These are phyloP conservation scores for Illadopsis cleaveri DNA, from an alignment of 2,113 vertebrate genomes.

Conservation along the genomic window DNA sequence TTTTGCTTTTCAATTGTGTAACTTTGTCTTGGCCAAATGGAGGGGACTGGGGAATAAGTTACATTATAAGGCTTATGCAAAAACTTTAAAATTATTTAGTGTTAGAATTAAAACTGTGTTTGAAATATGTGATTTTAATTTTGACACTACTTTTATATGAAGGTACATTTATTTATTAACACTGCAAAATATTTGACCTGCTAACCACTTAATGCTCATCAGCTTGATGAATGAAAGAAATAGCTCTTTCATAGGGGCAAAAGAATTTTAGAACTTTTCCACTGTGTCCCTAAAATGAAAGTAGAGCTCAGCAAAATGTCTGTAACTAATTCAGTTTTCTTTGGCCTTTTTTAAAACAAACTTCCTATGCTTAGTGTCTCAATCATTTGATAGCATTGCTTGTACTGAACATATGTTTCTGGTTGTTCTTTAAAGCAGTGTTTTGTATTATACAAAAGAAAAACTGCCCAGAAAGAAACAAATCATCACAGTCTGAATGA, in stretches of 20 bases:
- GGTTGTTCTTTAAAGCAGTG: background rate
- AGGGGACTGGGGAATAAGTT: background rate
- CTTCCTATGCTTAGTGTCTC: background rate
- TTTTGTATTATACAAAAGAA: background rate
- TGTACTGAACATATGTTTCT: background rate
- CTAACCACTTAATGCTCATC: background rate
- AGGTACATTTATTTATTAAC: background rate
- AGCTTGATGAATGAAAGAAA: background rate
- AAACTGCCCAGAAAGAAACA: background rate
- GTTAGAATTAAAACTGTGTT: background rate
- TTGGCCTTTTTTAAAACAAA: background rate
- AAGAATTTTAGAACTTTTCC: background rate
- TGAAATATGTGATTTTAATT: background rate
- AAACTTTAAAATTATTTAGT: background rate
- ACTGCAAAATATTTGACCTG: background rate
- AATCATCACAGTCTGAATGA: background rate
- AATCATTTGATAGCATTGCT: conserved; percentile 1
- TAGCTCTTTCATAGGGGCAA: background rate
- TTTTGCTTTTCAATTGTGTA: background rate
- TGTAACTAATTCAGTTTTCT: background rate
- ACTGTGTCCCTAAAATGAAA: background rate
- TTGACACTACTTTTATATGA: background rate
- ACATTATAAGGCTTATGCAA: background rate
- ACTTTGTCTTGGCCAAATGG: background rate
- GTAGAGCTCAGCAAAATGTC: background rate